These are phyloP conservation scores for Polypedilum vanderplanki DNA, from an alignment of 1,140 invertebrate species.

Conservation along the genomic window DNA sequence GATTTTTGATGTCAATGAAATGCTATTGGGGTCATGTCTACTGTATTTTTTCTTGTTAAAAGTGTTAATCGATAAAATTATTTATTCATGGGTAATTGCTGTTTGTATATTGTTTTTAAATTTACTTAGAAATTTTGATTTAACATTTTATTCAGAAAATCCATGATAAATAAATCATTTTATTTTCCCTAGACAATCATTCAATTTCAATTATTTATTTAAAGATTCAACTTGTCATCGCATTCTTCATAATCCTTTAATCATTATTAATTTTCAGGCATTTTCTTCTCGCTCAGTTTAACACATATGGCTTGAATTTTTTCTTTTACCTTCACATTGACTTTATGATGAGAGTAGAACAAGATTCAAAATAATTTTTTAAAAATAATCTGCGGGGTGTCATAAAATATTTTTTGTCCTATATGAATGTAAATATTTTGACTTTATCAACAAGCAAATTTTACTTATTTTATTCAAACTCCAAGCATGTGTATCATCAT, in stretches of 20 bases:
- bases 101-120: no score
- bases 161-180: neutral
- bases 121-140: neutral
- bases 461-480: neutral
- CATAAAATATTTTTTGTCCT: neutral
- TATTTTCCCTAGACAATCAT: neutral
- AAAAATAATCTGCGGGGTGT: conserved; percentile 24
- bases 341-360: neutral
- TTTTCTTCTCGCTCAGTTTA: neutral
- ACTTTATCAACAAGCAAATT: neutral
- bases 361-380: neutral
- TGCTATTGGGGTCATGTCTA: neutral
- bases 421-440: conserved; percentile 15
- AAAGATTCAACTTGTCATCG: neutral
- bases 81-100: no score
- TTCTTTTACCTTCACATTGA: neutral
- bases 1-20: conserved; percentile 18
- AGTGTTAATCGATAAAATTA: no score
- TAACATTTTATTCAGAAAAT: neutral
- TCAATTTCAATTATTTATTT: neutral
- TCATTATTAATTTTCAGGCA: conserved; percentile 10
- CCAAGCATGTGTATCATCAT: neutral
- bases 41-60: no score
- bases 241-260: conserved; percentile 13
- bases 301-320: neutral